A percentile compares a stretch with the other conserved stretches of the same genome.
phyloP scores from a whole-genome alignment of 92 coral and sea anemone genomes.

The Zoanthus solanderi region DNA sequence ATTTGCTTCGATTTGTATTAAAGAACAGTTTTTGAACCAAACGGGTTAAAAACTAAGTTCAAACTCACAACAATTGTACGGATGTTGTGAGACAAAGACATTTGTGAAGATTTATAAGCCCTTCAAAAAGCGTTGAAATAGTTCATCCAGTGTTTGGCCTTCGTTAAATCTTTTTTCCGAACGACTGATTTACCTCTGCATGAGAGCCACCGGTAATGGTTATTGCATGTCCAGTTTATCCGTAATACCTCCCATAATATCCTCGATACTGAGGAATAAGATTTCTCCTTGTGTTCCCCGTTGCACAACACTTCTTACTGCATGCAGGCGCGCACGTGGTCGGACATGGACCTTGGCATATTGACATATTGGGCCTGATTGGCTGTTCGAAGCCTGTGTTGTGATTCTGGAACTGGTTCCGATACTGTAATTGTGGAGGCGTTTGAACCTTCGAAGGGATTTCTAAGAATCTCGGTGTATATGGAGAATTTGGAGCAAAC shows the following conservation, averaged over 20 bases:
- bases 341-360: slow-evolving; percentile 49
- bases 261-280: slow-evolving; percentile 4
- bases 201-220: background rate
- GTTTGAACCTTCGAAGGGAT: slow-evolving; percentile 28
- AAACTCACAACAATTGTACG: no score
- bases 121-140: background rate
- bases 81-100: no score
- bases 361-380: background rate
- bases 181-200: background rate
- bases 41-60: no score
- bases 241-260: slow-evolving; percentile 5
- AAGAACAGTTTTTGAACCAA: no score
- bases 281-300: slow-evolving; percentile 35
- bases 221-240: background rate
- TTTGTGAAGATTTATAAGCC: background rate
- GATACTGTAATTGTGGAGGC: slow-evolving; percentile 37
- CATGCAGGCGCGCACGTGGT: slow-evolving; percentile 62
- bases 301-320: slow-evolving; percentile 51
- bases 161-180: background rate
- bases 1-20: no score
- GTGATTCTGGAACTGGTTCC: slow-evolving; percentile 26
- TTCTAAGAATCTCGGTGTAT: slow-evolving; percentile 26
- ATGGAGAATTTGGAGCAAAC: slow-evolving; percentile 20
- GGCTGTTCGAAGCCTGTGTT: slow-evolving; percentile 19
- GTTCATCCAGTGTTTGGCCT: background rate